Conservation (phyloP, 2,888 invertebrate genomes). For the Agrotis puta region DNA sequence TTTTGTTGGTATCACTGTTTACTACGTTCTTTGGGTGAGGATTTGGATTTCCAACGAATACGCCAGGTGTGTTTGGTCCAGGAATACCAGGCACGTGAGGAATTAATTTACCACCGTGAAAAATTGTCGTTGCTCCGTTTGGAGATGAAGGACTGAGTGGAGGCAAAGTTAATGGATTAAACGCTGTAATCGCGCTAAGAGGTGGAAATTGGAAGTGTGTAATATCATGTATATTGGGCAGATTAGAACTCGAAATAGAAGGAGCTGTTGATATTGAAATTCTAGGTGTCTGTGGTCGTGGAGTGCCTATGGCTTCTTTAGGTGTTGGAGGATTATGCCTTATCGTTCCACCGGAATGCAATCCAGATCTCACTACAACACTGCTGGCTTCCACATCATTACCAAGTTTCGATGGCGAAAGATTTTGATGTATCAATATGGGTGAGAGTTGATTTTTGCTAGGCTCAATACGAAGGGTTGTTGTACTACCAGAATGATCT, state of each 20-base stretch:
- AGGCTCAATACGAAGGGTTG: conserved; percentile 93
- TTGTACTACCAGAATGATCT: conserved; percentile 93
- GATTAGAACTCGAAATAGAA: conserved; percentile 89
- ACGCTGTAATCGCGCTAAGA: conserved; percentile 93
- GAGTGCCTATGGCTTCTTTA: conserved; percentile 82
- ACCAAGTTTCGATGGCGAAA: conserved; percentile 85
- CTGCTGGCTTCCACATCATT: conserved; percentile 91
- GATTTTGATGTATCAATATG: conserved; percentile 87
- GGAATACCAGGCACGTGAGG: conserved; percentile 97
- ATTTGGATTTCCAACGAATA: conserved; percentile 78
- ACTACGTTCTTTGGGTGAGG: conserved; percentile 71
- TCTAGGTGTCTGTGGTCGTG: conserved; percentile 90
- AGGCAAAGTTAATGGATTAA: conserved; percentile 93
- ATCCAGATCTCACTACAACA: conserved; percentile 95
- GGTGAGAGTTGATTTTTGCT: conserved; percentile 91
- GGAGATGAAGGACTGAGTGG: conserved; percentile 89
- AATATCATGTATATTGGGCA: conserved; percentile 89
- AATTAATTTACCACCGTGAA: conserved; percentile 94
- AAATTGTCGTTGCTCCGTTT: conserved; percentile 92
- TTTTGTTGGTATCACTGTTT: conserved; percentile 73
- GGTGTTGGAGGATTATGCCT: conserved; percentile 91
- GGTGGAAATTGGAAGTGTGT: conserved; percentile 93
- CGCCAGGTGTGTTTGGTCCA: conserved; percentile 93
- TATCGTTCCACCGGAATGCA: conserved; percentile 96
- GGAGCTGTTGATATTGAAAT: conserved; percentile 90